Base-by-base conservation (phyloP, 2,113 vertebrate genomes). In the Smithornis capensis region DNA sequence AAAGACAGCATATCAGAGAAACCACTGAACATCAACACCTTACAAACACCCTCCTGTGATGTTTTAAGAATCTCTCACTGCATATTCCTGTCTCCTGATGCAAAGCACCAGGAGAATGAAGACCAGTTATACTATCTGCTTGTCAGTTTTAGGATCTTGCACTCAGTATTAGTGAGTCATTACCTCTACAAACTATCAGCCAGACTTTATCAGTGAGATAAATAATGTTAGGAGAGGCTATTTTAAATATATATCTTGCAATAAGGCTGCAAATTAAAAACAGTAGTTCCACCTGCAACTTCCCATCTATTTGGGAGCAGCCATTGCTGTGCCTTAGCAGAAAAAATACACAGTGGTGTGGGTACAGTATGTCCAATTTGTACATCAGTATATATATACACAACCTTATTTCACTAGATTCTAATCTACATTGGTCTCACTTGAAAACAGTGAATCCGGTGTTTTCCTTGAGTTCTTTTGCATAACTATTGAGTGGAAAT, bases 111-210 rank as follows among this genome's bases (percentile, higher is more conserved):
- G 71, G 63, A 83, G 75, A 75, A 87, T 63, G 74, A 70, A 92
- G n/a, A 89, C 64, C 65, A 95, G 97, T 97, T 96, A 97, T 53
- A 47, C 45, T 90, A 95, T 95, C 80, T 75, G 79, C 94, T 91
- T 96, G 95, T 91, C 94, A 94, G 76, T 3, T 0, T 87, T 81
- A 96, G 91, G 90, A 95, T 89, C 74, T 77, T 70, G 68, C 89
- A 90, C 86, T 71, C 45, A 55, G 75, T 38, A 47, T 84, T 60
- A 75, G 89, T 97, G 96, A 97, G 67, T 95, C 94, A 92, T 89
- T 92, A 95, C 52, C 84, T 68, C 87, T 90, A 71, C 70, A 85
- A 92, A 96, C 68, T 87, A 71, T 82, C 92, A 87, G 84, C 87
- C 82, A 87, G 63, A 52, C 29, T 83, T 44, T 35, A 91, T 57